Evolutionary conservation across 2,113 vertebrate genomes (phyloP), one percentile per base, ranked within the genome.

Genomic region (Mastomys natalensis): DNA sequence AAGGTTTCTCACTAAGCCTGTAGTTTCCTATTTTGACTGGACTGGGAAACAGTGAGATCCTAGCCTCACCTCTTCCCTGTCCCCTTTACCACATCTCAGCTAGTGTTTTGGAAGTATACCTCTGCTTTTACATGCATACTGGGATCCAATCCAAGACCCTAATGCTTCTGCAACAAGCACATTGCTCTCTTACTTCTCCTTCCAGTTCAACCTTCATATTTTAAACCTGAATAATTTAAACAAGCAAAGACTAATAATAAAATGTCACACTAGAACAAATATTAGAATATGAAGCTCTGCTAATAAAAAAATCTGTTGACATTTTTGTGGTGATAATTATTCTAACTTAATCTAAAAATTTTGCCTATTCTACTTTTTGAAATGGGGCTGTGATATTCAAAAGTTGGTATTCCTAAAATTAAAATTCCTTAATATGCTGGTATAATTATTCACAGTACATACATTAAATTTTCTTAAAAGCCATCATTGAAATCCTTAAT

Each of bases 221-320:
- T n/a, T n/a, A n/a, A n/a, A n/a, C n/a, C 19, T 24, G n/a, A 89
- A 89, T 6, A 80, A 8, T 26, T 93, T 73, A 66, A 68, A 53
- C 64, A 86, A 86, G 48, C 53, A 72, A 89, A 22, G 58, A 94
- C 15, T 31, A 89, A 89, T 76, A 21, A n/a, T 84, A n/a, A 43
- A 86, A 93, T 74, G 9, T 9, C 84, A 91, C 26, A 29, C 1
- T 72, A 92, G 77, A 90, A 31, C 37, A 91, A 97, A 74, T 81
- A 85, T 34, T 91, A 90, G 16, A 76, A 60, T 68, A 64, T 53
- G 11, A 80, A 93, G 31, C 58, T 55, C 62, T 9, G 15, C 24
- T 74, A 90, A 81, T 72, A 74, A 91, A 93, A 96, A 94, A 45
- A 31, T 85, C 11, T 31, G 91, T 34, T 89, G 24, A 68, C 82